These are phyloP conservation scores for Ctenodactylus gundi DNA, from an alignment of 2,113 vertebrate species.

Conservation along the genomic window DNA sequence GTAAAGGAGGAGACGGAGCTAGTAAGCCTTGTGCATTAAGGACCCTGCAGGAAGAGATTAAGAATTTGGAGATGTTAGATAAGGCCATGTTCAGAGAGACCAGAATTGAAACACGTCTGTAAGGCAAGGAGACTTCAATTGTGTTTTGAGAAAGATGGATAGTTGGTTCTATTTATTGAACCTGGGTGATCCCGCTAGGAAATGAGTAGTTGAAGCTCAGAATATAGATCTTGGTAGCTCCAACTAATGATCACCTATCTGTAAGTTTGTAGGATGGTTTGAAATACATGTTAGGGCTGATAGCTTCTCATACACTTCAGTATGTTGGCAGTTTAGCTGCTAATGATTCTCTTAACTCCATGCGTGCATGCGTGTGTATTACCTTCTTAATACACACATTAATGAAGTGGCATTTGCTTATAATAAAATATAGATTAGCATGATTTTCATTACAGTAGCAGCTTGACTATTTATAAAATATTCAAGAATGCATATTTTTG, in stretches of 20 bases:
- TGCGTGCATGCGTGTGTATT: background rate
- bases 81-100: background rate
- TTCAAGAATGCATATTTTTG: background rate
- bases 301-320: background rate
- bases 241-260: background rate
- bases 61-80: background rate
- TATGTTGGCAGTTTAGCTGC: background rate
- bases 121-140: background rate
- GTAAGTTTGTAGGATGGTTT: background rate
- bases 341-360: background rate
- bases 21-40: background rate
- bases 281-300: background rate
- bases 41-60: background rate
- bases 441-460: background rate
- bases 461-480: background rate
- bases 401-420: background rate
- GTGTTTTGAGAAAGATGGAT: background rate
- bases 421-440: background rate
- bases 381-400: background rate
- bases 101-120: background rate
- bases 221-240: rapidly evolving
- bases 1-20: background rate
- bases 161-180: background rate
- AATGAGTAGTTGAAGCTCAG: no score
- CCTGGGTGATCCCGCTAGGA: background rate